phyloP scores from a whole-genome alignment of 2,113 vertebrate species.

The Poeciliopsis retropinna region DNA sequence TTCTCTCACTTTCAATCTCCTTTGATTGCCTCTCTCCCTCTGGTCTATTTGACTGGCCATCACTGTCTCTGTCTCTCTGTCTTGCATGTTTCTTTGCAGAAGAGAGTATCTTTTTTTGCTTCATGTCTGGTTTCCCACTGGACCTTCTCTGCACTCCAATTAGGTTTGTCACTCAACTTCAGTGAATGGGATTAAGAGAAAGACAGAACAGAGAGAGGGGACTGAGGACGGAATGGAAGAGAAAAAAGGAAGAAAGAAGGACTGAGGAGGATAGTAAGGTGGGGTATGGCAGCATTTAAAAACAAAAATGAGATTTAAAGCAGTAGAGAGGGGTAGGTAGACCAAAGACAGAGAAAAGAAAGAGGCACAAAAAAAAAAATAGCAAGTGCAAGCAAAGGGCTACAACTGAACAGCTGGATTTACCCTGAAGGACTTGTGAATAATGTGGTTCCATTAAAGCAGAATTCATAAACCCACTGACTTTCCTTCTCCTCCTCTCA shows the following conservation, averaged over 20 bases:
- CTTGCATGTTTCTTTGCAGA: conserved; percentile 66
- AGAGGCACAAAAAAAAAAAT: conserved; percentile 22
- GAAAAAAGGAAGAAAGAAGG: conserved; percentile 5
- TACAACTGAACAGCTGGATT: conserved; percentile 60
- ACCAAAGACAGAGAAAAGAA: conserved; percentile 40
- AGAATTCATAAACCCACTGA: conserved; percentile 63
- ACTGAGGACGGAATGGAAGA: not conserved
- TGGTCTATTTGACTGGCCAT: conserved; percentile 67
- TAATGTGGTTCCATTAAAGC: conserved; percentile 70
- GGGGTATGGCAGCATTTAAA: conserved; percentile 34
- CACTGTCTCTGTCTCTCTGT: conserved; percentile 56
- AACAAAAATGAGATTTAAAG: conserved; percentile 27
- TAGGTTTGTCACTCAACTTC: conserved; percentile 80
- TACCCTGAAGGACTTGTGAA: conserved; percentile 66
- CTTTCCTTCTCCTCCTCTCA: conserved; percentile 26
- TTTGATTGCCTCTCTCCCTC: conserved; percentile 58
- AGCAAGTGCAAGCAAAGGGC: conserved; percentile 29
- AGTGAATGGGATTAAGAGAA: conserved; percentile 70
- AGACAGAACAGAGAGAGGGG: conserved; percentile 20
- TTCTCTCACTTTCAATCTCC: conserved; percentile 26
- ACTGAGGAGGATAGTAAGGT: conserved; percentile 16
- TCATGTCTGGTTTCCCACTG: conserved; percentile 66
- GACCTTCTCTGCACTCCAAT: conserved; percentile 74
- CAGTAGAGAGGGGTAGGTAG: conserved; percentile 29
- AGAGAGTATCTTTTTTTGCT: conserved; percentile 62